These are phyloP conservation scores for Peromyscus maniculatus DNA, from an alignment of 2,113 vertebrate genomes.

Conservation along the genomic window DNA sequence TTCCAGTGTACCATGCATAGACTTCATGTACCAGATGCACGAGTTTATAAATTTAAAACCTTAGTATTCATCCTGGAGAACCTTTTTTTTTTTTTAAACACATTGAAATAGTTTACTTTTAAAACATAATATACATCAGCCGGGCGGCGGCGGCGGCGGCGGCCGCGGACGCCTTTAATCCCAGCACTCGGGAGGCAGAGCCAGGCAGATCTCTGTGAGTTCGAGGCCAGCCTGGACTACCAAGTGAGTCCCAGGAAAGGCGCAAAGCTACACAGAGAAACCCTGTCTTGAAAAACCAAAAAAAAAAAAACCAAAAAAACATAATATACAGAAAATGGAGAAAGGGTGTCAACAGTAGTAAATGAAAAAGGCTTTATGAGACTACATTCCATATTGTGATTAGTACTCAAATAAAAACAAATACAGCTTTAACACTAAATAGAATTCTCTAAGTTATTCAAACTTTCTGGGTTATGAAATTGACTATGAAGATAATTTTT, in stretches of 20 bases:
- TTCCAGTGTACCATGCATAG: conserved; percentile 1
- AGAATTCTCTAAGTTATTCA: conserved; percentile 2
- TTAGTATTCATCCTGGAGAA: conserved; percentile 47
- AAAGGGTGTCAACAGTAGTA: conserved; percentile 29
- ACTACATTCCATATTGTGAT: conserved; percentile 2
- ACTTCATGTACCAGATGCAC: background rate
- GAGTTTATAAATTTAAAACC: background rate
- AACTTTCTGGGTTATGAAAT: conserved; percentile 1
- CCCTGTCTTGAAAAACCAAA: too few species aligned
- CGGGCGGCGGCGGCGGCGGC: too few species aligned
- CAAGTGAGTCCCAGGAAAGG: too few species aligned
- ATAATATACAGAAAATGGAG: conserved; percentile 32
- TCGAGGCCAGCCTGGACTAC: too few species aligned
- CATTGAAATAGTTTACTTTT: conserved; percentile 38
- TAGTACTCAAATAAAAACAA: conserved; percentile 37
- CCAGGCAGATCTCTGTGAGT: too few species aligned
- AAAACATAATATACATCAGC: background rate
- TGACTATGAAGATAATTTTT: conserved; percentile 20
- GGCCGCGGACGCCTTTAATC: too few species aligned
- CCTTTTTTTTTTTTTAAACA: conserved; percentile 2
- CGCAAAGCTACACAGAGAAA: too few species aligned
- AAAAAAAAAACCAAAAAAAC: too few species aligned
- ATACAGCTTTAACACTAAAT: background rate
- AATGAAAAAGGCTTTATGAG: background rate
- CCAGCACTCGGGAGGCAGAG: too few species aligned